Conservation (phyloP, 2,888 invertebrate genomes). For the Drosophila phalerata region DNA sequence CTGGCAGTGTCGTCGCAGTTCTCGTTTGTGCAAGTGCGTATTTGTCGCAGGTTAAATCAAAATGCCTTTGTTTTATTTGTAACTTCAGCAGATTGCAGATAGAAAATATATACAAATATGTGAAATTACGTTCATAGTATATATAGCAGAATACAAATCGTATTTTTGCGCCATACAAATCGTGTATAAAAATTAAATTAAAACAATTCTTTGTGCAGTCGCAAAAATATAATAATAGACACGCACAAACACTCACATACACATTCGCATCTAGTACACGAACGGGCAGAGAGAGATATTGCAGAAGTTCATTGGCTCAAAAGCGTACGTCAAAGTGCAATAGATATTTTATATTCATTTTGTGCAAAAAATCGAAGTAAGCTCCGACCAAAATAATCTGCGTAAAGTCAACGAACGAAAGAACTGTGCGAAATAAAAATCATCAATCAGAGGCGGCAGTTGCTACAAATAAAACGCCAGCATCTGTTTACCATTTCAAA, state of each 20-base stretch:
- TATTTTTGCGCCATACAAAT: slow-evolving; percentile 22
- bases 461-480: slow-evolving; percentile 62
- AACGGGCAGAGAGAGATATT: slow-evolving; percentile 39
- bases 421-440: slow-evolving; percentile 37
- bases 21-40: slow-evolving; percentile 60
- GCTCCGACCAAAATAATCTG: slow-evolving; percentile 48
- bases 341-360: slow-evolving; percentile 50
- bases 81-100: slow-evolving; percentile 37
- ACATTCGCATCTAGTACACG: slow-evolving; percentile 34
- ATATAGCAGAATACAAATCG: slow-evolving; percentile 13
- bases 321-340: slow-evolving; percentile 56
- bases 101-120: slow-evolving; percentile 51
- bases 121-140: slow-evolving; percentile 26
- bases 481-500: slow-evolving; percentile 64
- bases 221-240: slow-evolving; percentile 68
- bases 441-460: slow-evolving; percentile 39
- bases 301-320: slow-evolving; percentile 70
- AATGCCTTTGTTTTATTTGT: slow-evolving; percentile 64
- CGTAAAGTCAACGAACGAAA: slow-evolving; percentile 55
- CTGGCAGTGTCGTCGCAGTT: slow-evolving; percentile 55
- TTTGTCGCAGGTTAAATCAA: slow-evolving; percentile 48
- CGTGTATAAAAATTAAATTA: slow-evolving; percentile 11
- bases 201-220: slow-evolving; percentile 48
- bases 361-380: slow-evolving; percentile 57
- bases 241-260: slow-evolving; percentile 42